Conservation (phyloP, 2,797 vertebrate species). For the Paguma larvata region DNA sequence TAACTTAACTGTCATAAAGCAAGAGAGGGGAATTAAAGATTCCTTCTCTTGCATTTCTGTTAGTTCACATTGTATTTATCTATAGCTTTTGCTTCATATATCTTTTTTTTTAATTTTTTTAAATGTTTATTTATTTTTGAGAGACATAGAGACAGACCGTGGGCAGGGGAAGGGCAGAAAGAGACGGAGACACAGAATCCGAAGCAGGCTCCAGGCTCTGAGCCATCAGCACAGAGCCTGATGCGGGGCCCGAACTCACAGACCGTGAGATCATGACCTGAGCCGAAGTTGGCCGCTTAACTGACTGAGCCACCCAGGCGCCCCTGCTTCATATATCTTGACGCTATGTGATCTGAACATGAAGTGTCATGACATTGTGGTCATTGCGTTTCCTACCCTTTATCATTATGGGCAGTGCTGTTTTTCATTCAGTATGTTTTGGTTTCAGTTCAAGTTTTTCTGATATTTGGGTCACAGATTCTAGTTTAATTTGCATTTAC, state of each 20-base stretch:
- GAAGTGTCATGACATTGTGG: background rate
- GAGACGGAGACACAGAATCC: too few species aligned
- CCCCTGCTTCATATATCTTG: background rate
- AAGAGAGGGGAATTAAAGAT: background rate
- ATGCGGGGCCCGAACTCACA: too few species aligned
- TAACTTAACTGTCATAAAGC: background rate
- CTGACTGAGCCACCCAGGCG: too few species aligned
- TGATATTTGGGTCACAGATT: background rate
- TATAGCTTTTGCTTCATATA: background rate
- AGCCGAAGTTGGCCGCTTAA: too few species aligned
- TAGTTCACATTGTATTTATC: constrained; percentile 21
- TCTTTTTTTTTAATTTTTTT: background rate
- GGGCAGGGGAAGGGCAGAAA: too few species aligned
- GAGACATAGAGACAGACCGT: too few species aligned
- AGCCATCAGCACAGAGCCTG: too few species aligned
- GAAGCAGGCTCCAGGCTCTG: too few species aligned
- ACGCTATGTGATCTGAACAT: background rate
- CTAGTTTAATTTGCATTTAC: background rate
- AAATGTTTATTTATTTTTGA: too few species aligned
- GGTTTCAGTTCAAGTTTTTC: background rate
- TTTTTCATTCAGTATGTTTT: background rate
- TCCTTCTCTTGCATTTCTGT: background rate
- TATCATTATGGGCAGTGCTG: background rate
- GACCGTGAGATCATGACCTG: too few species aligned
- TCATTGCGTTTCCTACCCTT: background rate